Base-by-base conservation (phyloP, 37 sponge, comb jelly and placozoan species). In the Corticium candelabrum region DNA sequence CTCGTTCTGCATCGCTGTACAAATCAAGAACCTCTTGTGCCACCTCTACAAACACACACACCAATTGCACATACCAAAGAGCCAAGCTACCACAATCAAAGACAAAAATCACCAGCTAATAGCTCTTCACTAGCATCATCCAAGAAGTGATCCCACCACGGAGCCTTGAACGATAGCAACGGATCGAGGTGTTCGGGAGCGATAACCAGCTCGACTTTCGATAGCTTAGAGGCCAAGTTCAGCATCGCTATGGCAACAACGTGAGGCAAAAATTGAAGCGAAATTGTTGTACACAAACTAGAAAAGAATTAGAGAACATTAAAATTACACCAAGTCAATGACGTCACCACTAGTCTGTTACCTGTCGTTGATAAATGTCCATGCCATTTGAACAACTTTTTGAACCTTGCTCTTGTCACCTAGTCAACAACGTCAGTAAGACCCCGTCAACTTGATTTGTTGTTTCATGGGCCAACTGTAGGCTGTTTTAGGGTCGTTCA, bases 311-410 rank as follows among this genome's bases (percentile, higher is more conserved):
- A n/a, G n/a, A n/a, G n/a, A n/a, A n/a, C n/a, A n/a, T n/a, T n/a
- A n/a, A n/a, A n/a, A n/a, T n/a, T n/a, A n/a, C n/a, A n/a, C n/a
- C n/a, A n/a, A n/a, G n/a, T n/a, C n/a, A n/a, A n/a, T n/a, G n/a
- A n/a, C n/a, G n/a, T n/a, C n/a, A n/a, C n/a, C n/a, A n/a, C n/a
- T n/a, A n/a, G n/a, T n/a, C n/a, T n/a, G n/a, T n/a, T n/a, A 92
- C 93, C 93, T 94, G 79, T 94, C 95, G 82, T 94, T 94, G 15
- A 94, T 79, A 68, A 94, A 94, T 7, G 84, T 94, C 95, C 95
- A 94, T 0, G 95, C 92, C 79, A 86, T 86, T 73, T 94, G 95
- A 1, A 94, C 89, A 0, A 94, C 41, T 43, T 86, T 88, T 77
- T 94, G 86, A n/a, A 94, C 68, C 78, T 86, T 86, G 33, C 40